Evolutionary conservation across 2,113 vertebrate species (phyloP).

Genomic region (Puffinus mauretanicus): DNA sequence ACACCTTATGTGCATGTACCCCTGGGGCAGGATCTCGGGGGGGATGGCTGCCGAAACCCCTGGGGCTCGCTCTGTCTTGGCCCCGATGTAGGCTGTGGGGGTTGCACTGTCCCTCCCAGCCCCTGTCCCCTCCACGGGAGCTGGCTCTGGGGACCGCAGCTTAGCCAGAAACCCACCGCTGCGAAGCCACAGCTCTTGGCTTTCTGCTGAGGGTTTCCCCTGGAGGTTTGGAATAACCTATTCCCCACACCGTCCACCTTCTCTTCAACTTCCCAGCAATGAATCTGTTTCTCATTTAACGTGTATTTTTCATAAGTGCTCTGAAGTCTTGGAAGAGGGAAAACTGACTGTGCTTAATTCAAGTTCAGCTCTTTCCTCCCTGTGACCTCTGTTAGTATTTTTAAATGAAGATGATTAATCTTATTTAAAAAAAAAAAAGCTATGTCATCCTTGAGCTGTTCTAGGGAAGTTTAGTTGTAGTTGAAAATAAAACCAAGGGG

Average conservation of each 20-base stretch:
- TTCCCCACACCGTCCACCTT: neutral
- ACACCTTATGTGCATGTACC: neutral
- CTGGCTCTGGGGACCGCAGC: neutral
- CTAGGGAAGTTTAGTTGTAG: neutral
- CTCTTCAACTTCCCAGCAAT: neutral
- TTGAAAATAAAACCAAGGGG: neutral
- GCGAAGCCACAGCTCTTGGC: neutral
- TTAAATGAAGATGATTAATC: conserved; percentile 16
- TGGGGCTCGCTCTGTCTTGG: neutral
- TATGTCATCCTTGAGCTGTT: neutral
- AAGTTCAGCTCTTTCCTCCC: conserved; percentile 14
- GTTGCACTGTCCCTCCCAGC: neutral
- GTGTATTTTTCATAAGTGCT: neutral
- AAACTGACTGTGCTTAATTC: neutral
- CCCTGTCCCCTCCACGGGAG: neutral
- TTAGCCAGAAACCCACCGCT: neutral
- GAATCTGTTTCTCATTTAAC: conserved; percentile 43
- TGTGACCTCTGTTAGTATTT: conserved; percentile 13
- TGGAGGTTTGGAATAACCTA: neutral
- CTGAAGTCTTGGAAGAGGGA: neutral
- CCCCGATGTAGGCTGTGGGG: neutral
- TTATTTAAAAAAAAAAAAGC: neutral
- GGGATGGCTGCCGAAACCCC: neutral
- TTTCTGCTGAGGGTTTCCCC: neutral
- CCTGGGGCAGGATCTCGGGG: neutral